Conservation (phyloP, 2,888 invertebrate species). For the Lordiphosa andalusiaca region DNA sequence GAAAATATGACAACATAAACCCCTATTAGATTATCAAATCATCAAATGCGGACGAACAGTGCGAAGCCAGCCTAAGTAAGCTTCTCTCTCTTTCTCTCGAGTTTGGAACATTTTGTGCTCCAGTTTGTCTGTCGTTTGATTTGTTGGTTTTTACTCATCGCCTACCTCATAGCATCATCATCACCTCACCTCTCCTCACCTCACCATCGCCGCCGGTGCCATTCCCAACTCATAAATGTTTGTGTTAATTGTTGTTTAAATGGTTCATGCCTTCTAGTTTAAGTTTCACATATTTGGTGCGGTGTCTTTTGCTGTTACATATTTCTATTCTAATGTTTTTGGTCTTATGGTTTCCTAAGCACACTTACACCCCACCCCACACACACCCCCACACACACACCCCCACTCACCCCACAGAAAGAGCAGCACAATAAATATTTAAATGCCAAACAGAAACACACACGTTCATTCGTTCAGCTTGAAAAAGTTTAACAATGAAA, state of each 20-base stretch:
- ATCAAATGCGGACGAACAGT: no score
- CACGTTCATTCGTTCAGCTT: slow-evolving; percentile 43
- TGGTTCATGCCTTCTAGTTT: slow-evolving; percentile 55
- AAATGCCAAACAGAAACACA: slow-evolving; percentile 32
- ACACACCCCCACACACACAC: slow-evolving; percentile 21
- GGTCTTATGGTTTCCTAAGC: slow-evolving; percentile 39
- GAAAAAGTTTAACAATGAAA: slow-evolving; percentile 56
- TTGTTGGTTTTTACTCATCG: neutral
- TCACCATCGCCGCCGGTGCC: slow-evolving; percentile 20
- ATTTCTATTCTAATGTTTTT: slow-evolving; percentile 13
- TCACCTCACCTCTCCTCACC: neutral
- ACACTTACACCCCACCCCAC: slow-evolving; percentile 36
- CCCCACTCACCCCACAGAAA: slow-evolving; percentile 14
- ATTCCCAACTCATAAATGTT: slow-evolving; percentile 7
- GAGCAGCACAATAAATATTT: slow-evolving; percentile 75
- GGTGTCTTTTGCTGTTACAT: slow-evolving; percentile 24
- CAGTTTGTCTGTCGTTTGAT: neutral
- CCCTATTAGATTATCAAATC: no score
- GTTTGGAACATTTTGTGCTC: no score
- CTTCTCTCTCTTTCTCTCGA: no score
- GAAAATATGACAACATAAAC: no score
- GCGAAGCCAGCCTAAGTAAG: no score
- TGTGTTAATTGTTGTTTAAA: slow-evolving; percentile 60
- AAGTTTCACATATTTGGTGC: slow-evolving; percentile 53
- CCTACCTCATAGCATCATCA: slow-evolving; percentile 1